phyloP scores from a whole-genome alignment of 2,113 vertebrate species.

The Montifringilla adamsi region DNA sequence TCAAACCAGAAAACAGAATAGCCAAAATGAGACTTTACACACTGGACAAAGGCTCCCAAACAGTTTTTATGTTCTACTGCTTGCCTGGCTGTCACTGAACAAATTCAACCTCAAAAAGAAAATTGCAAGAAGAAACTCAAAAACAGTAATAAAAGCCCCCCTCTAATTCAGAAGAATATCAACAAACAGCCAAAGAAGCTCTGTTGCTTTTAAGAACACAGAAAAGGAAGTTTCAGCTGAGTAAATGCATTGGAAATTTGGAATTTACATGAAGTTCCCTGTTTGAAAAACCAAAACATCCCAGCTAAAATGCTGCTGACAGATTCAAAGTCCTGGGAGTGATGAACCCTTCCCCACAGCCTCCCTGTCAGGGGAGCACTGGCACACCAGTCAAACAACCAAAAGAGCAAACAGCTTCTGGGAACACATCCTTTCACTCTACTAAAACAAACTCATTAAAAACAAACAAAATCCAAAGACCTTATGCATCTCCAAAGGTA shows the following conservation, averaged over 20 bases:
- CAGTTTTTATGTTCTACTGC: not conserved
- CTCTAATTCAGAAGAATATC: not conserved
- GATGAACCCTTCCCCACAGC: not conserved
- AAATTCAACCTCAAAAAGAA: not conserved
- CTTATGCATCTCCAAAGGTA: not conserved
- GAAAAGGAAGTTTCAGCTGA: not conserved
- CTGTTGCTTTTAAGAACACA: not conserved
- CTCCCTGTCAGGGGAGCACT: not conserved
- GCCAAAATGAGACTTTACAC: not conserved
- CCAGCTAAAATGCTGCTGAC: not conserved
- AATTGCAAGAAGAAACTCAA: not conserved
- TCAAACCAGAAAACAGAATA: not conserved
- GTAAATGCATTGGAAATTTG: not conserved
- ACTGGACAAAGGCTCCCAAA: not conserved
- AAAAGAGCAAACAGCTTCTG: not conserved
- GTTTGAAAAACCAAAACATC: not conserved
- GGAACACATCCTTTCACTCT: not conserved
- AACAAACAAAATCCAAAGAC: not conserved
- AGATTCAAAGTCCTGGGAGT: not conserved
- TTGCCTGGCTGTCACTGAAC: not conserved
- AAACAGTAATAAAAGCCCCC: accelerated
- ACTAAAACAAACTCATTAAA: not conserved
- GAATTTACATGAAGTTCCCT: not conserved
- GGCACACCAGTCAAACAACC: not conserved
- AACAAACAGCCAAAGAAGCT: not conserved